Conservation (phyloP, 2,113 vertebrate species). For the Pionites leucogaster region DNA sequence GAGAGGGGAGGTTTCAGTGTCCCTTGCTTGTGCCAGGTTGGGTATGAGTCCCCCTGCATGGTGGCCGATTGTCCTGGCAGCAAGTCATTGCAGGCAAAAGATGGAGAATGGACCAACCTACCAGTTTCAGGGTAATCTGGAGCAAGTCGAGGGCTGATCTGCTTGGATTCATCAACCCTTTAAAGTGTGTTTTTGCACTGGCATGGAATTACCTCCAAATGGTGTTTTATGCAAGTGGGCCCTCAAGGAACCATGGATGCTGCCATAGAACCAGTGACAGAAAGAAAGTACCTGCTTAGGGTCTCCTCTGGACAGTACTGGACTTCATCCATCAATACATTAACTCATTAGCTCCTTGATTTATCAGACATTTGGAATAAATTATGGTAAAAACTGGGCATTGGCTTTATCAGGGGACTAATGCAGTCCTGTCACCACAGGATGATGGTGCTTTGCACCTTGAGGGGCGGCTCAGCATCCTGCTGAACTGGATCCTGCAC, state of each 20-base stretch:
- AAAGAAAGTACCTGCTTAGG: not conserved
- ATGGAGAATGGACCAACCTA: not conserved
- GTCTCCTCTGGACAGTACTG: not conserved
- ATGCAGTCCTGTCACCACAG: not conserved
- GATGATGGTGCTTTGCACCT: not conserved
- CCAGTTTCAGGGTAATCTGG: not conserved
- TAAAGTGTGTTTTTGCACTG: fast-evolving
- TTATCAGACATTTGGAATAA: not conserved
- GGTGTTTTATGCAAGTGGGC: not conserved
- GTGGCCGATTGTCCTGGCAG: not conserved
- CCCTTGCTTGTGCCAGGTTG: not conserved
- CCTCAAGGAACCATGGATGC: not conserved
- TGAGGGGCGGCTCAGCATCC: not conserved
- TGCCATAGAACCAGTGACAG: not conserved
- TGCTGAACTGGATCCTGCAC: not conserved
- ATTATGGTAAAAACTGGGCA: not conserved
- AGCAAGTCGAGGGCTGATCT: not conserved
- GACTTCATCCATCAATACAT: not conserved
- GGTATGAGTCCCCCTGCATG: not conserved
- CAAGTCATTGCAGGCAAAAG: not conserved
- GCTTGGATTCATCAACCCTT: fast-evolving
- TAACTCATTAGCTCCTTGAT: not conserved
- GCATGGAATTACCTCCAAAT: not conserved
- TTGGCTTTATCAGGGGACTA: not conserved
- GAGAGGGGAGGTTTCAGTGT: not conserved